A percentile compares a stretch with the other conserved stretches of the same genome.
Evolutionary conservation across 2,888 invertebrate species (phyloP).

Genomic region (Hedya salicella): DNA sequence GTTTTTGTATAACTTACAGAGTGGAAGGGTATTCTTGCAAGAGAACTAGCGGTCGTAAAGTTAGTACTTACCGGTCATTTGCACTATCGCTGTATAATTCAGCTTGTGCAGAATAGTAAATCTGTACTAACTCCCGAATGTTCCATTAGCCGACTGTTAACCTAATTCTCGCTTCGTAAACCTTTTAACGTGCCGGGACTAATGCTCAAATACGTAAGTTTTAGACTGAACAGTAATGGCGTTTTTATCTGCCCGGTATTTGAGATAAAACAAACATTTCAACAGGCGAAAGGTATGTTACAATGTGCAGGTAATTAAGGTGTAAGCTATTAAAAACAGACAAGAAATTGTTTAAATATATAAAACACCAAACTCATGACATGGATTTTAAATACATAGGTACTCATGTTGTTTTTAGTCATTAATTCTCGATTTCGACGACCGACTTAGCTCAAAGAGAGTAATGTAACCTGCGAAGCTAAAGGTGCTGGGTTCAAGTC

Average conservation of each 20-base stretch:
- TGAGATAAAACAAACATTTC: slow-evolving; percentile 14
- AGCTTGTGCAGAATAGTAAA: slow-evolving; percentile 3
- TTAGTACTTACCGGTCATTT: slow-evolving; percentile 17
- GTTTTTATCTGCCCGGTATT: slow-evolving; percentile 2
- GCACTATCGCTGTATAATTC: slow-evolving; percentile 12
- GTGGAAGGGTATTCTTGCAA: slow-evolving; percentile 7
- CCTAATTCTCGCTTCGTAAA: slow-evolving; percentile 28
- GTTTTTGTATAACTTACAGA: not conserved
- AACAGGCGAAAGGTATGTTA: not conserved
- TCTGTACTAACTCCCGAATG: slow-evolving; percentile 5
- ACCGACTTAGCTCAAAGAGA: too few relatives aligned
- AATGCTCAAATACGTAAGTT: slow-evolving; percentile 18
- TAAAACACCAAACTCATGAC: too few relatives aligned
- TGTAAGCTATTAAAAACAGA: too few relatives aligned
- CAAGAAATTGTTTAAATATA: too few relatives aligned
- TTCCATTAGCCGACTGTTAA: slow-evolving; percentile 27
- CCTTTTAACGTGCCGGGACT: slow-evolving; percentile 21
- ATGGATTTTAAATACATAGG: too few relatives aligned
- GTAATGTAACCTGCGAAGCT: too few relatives aligned
- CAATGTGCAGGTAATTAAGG: too few relatives aligned
- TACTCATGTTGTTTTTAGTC: too few relatives aligned
- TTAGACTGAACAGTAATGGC: slow-evolving; percentile 6
- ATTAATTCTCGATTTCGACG: too few relatives aligned
- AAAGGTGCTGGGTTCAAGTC: too few relatives aligned
- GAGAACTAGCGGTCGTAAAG: slow-evolving; percentile 16